Percentiles rank a stretch among this genome's conserved stretches.
Evolutionary conservation across 2,888 invertebrate genomes (phyloP).

Genomic region (Bruchidius siliquastri): DNA sequence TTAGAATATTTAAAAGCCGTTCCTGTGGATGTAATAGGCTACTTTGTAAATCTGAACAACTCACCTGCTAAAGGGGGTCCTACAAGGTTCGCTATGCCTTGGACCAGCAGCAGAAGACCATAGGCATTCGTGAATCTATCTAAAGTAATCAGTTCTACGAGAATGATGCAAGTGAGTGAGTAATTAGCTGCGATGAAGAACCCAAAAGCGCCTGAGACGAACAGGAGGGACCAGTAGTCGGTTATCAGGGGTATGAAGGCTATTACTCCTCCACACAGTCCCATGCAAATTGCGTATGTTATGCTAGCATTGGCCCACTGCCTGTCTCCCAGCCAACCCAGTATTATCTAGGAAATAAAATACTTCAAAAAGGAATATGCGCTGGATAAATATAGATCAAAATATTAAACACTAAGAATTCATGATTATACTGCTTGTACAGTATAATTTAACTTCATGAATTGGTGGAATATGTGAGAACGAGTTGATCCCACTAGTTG

Average conservation of each 20-base stretch:
- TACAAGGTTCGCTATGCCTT: constrained; percentile 83
- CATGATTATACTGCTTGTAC: too few relatives aligned
- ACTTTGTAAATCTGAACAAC: constrained; percentile 6
- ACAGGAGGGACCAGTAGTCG: constrained; percentile 56
- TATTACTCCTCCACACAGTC: constrained; percentile 64
- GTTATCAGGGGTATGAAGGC: constrained; percentile 59
- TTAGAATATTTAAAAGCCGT: too few relatives aligned
- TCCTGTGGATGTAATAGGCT: too few relatives aligned
- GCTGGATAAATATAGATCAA: too few relatives aligned
- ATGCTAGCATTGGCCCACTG: constrained; percentile 70
- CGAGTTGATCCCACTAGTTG: too few relatives aligned
- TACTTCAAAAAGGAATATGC: not conserved
- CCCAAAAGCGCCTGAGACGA: constrained; percentile 75
- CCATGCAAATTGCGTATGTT: constrained; percentile 79
- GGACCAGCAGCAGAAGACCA: constrained; percentile 79
- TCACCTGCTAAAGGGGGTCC: constrained; percentile 88
- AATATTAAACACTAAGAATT: too few relatives aligned
- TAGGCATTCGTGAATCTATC: constrained; percentile 90
- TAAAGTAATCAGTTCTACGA: constrained; percentile 84
- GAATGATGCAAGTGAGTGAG: constrained; percentile 83
- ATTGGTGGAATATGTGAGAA: too few relatives aligned
- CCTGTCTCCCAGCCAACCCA: constrained; percentile 86
- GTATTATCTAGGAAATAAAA: constrained; percentile 58
- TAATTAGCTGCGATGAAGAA: constrained; percentile 90
- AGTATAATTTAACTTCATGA: too few relatives aligned